A percentile compares a stretch with the other conserved stretches of the same genome.
These are phyloP conservation scores for Papilio polytes DNA, from an alignment of 1,140 invertebrate species.

Conservation along the genomic window DNA sequence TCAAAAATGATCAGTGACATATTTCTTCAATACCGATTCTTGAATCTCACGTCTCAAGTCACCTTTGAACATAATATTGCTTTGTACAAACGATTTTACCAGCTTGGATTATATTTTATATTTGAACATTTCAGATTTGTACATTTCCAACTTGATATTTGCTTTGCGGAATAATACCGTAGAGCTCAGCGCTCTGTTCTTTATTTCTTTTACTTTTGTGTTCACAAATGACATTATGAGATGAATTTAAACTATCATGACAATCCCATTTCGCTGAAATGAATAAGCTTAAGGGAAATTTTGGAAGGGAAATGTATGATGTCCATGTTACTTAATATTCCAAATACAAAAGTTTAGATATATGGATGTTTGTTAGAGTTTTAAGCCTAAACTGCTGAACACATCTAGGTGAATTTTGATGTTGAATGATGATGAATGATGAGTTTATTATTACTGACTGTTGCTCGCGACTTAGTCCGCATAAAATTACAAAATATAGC, in stretches of 20 bases:
- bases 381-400: too few relatives aligned
- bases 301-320: too few relatives aligned
- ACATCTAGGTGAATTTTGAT: too few relatives aligned
- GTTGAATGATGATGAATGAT: too few relatives aligned
- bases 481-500: too few relatives aligned
- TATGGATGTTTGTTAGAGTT: too few relatives aligned
- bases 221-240: background rate
- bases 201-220: background rate
- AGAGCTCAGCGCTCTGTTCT: background rate
- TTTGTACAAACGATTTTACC: constrained; percentile 15
- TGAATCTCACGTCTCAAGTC: background rate
- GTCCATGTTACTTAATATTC: too few relatives aligned
- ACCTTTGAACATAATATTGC: constrained; percentile 7
- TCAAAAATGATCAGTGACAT: background rate
- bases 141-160: background rate
- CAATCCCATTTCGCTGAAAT: background rate
- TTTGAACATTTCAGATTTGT: constrained; percentile 10
- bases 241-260: background rate
- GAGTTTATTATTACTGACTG: too few relatives aligned
- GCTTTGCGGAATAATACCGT: background rate
- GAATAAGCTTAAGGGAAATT: too few relatives aligned
- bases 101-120: constrained; percentile 12
- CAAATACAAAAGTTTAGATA: too few relatives aligned
- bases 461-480: too few relatives aligned
- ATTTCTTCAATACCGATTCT: constrained; percentile 3